Conservation (phyloP, 2,888 invertebrate species). For the Masnerella sp. region DNA sequence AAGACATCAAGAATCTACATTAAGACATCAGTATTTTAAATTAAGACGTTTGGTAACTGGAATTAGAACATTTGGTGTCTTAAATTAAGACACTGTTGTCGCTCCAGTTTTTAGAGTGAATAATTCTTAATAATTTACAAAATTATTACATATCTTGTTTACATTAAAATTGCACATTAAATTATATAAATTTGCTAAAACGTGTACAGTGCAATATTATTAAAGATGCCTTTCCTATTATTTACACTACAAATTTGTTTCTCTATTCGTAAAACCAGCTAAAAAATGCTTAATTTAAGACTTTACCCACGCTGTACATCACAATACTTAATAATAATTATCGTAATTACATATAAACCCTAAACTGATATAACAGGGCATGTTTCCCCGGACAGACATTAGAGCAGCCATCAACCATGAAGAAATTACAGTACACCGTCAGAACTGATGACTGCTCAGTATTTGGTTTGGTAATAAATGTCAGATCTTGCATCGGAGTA, state of each 20-base stretch:
- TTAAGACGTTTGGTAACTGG: too few species aligned
- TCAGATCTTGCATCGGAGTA: slow-evolving; percentile 45
- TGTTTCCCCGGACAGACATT: slow-evolving; percentile 27
- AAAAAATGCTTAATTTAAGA: slow-evolving; percentile 9
- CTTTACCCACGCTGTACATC: slow-evolving; percentile 17
- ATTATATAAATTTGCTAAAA: too few species aligned
- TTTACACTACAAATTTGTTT: neutral
- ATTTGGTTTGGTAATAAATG: slow-evolving; percentile 51
- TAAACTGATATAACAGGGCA: slow-evolving; percentile 34
- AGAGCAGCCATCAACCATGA: slow-evolving; percentile 41
- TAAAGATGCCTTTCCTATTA: too few species aligned
- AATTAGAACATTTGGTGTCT: too few species aligned
- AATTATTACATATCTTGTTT: too few species aligned
- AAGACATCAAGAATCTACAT: too few species aligned
- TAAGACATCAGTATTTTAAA: too few species aligned
- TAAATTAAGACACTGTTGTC: too few species aligned
- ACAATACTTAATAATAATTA: slow-evolving; percentile 39
- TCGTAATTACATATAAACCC: slow-evolving; percentile 30
- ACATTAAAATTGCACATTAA: too few species aligned
- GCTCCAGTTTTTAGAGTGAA: too few species aligned
- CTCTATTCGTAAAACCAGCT: neutral
- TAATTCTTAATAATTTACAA: too few species aligned
- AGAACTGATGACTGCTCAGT: slow-evolving; percentile 33
- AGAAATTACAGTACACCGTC: slow-evolving; percentile 42
- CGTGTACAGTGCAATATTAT: too few species aligned